Base-by-base conservation (phyloP, 2,113 vertebrate species). In the Neogale vison region DNA sequence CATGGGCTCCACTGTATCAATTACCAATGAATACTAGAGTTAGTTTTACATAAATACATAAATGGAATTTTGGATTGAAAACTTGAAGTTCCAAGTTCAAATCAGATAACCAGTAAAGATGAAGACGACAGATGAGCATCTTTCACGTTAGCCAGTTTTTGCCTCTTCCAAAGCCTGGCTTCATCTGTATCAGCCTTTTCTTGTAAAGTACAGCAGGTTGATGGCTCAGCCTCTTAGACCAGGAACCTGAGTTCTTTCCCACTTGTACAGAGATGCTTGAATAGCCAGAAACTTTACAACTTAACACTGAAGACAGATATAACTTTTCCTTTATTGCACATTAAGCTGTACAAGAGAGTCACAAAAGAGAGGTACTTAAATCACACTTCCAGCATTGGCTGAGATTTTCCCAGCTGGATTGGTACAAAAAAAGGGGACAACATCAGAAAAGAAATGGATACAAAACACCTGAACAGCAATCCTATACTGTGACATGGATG, bases 291-390 rank as follows among this genome's bases (percentile, higher is more conserved):
- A 99, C 98, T 99, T 90, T 97, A 98, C 97, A 98, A 98, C 97
- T 98, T 98, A 99, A 99, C 99, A 99, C 98, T 99, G 99, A 99
- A 99, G 99, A 99, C 99, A 99, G 99, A 99, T 99, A 98, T 98
- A 99, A 99, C 98, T 99, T 99, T 98, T 99, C 98, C 97, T 99
- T 99, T 99, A 99, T 99, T 99, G 98, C 99, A 99, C 99, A 98
- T 99, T 98, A 99, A 99, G 99, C 99, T 99, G 98, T 99, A 99
- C 99, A 99, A 99, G 99, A 98, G 98, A 99, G 98, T 99, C 99
- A 99, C 99, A 99, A 96, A 99, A 99, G 98, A 99, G 98, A 99
- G 98, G 98, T 98, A 99, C 98, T 99, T 98, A 98, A 98, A 97
- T 99, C 98, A 99, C 98, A 99, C 98, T 98, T 99, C 98, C 98